Evolutionary conservation across 2,888 invertebrate species (phyloP), one percentile per base, ranked within the genome.

Genomic region (Syrista parreyssii): DNA sequence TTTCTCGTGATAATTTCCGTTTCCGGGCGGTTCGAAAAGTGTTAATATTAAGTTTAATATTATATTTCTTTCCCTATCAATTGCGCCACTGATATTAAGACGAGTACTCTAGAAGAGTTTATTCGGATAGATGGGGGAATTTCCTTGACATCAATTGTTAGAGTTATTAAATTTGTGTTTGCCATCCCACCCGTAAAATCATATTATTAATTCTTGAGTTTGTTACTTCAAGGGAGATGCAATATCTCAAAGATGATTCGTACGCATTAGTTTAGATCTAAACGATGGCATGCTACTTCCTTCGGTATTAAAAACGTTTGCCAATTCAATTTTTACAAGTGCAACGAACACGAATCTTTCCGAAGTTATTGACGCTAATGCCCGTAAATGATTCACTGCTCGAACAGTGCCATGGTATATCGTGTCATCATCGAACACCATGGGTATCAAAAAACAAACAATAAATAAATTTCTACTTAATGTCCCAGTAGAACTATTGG

Each of bases 111-210:
- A 11, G 72, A 72, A 75, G 35, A 75, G 33, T 78, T 31, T 23
- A 72, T 33, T 72, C 34, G 68, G 34, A 75, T 75, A 36, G 32
- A 33, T 75, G 32, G 33, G 69, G 31, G 35, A 75, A 73, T 73
- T 75, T 71, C 68, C 68, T 75, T 69, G 34, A 78, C 34, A 75
- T 68, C 75, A 68, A 68, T 78, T 78, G 75, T 75, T 75, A 75
- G 68, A 68, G 73, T 78, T 75, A 73, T 78, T 71, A 73, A 55
- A 78, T 78, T 78, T 75, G 71, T 78, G 75, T 75, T 78, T 75
- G 68, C 78, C 68, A 72, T 68, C 31, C 68, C 72, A 72, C 68
- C 68, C 71, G 55, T 78, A 75, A 32, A 75, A 71, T 73, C 23
- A 40, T 73, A 36, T 74, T 74, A 34, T 33, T 32, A 31, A 30